Percentiles rank a stretch among this genome's conserved stretches.
phyloP scores from a whole-genome alignment of 2,113 vertebrate genomes.

The Rhinoderma darwinii region DNA sequence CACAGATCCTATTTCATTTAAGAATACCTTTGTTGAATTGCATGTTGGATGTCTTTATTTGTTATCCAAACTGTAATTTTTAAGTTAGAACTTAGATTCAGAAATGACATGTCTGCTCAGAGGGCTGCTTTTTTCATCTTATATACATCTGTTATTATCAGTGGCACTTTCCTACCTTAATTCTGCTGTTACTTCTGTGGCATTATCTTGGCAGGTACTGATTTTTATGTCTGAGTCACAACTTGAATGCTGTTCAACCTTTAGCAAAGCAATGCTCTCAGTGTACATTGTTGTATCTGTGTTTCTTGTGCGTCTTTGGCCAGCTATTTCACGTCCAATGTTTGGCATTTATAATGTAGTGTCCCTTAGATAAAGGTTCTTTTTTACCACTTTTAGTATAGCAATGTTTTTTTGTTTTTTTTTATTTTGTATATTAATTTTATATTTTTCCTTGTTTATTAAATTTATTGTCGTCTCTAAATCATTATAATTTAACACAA shows the following conservation, averaged over 20 bases:
- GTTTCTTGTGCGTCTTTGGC: background rate
- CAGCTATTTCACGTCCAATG: no score
- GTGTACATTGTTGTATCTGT: background rate
- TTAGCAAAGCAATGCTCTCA: background rate
- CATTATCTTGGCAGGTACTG: slow-evolving; percentile 33
- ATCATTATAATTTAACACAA: background rate
- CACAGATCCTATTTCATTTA: background rate
- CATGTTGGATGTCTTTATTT: slow-evolving; percentile 4
- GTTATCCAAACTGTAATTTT: background rate
- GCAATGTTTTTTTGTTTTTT: background rate
- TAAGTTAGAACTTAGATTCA: slow-evolving; percentile 17
- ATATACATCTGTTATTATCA: background rate
- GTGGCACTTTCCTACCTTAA: background rate
- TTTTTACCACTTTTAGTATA: no score
- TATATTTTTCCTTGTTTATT: background rate
- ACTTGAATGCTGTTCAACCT: slow-evolving; percentile 29
- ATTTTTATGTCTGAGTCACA: slow-evolving; percentile 30
- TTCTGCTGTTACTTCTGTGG: slow-evolving; percentile 24
- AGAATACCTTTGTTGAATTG: background rate
- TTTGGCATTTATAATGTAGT: background rate
- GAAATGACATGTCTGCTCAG: background rate
- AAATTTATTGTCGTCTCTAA: background rate
- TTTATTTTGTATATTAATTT: background rate
- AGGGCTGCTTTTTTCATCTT: background rate
- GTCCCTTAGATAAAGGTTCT: background rate